Evolutionary conservation across 2,888 invertebrate genomes (phyloP), one percentile per base, ranked within the genome.

Genomic region (Lycocerus yunnanus): DNA sequence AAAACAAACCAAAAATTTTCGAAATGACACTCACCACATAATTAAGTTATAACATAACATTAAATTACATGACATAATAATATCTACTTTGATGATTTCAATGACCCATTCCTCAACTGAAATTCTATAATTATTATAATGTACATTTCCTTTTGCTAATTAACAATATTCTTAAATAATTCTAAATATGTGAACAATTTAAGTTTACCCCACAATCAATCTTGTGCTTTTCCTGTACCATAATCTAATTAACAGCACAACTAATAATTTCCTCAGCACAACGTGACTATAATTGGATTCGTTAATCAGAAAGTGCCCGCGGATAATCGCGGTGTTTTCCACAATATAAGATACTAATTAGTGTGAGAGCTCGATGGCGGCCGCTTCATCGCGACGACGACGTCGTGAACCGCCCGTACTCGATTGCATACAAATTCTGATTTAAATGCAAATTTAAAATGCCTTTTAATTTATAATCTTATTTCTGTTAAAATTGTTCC

Each of bases 281-380:
- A 85, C 85, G 85, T 84, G 85, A 85, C 87, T 87, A 87, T 87
- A 88, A 87, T 87, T 86, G 86, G 86, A 85, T 87, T 87, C 84
- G 86, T 86, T 86, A 86, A 86, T 86, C 86, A 85, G 84, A 85
- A 85, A 85, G 83, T 84, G 85, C 85, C 85, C 84, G 85, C 84
- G 86, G 86, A 84, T 86, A 85, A 86, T 85, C 85, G 86, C 84
- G 82, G 80, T 76, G 75, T 79, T 79, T 78, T 78, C 78, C 79
- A 76, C 77, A 77, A 76, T 78, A 80, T 78, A 80, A 81, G 81
- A 81, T 80, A 80, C 79, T 80, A 81, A 81, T 81, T 81, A 80
- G 79, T 77, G 74, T 75, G 74, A 78, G 76, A 78, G 74, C 78
- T 75, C 71, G 75, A 78, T 77, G 75, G 74, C 72, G 74, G 71